Evolutionary conservation across 2,113 vertebrate species (phyloP), one percentile per base, ranked within the genome.

Genomic region (Callipepla californica): DNA sequence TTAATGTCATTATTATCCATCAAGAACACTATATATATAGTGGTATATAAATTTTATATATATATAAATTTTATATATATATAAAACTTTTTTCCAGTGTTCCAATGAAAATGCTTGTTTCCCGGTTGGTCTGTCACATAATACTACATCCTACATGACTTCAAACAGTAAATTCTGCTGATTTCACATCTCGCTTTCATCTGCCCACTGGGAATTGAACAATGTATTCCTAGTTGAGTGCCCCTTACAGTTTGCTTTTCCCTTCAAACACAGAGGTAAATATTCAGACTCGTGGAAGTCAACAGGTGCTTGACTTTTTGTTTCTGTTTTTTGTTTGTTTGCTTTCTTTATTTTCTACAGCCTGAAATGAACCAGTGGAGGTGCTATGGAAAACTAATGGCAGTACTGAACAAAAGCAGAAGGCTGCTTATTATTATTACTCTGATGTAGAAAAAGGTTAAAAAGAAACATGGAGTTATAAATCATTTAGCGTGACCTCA

Each of bases 121-220:
- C 81, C 45, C 58, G 78, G 42, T 50, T 81, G 73, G 36, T 91
- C 40, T 90, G 20, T 51, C 69, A 66, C 66, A 32, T 69, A 73
- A 73, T 72, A 44, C 18, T 73, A n/a, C 23, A 66, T 69, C 38
- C 58, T 68, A 81, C 76, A 45, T 77, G 68, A 62, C 50, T 93
- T 62, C 84, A 55, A 90, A n/a, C 32, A 48, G 30, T 80, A 85
- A 94, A 79, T 15, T 57, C 7, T 45, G 62, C 32, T 88, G 65
- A 85, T 92, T 90, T 80, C 84, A 11, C 32, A 47, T 74, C 30
- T 86, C 66, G 7, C 70, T 95, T 90, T 88, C 57, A 88, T 70
- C 69, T 76, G 11, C 67, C 23, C 80, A 1, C 15, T 79, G 77
- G 62, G 76, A 93, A 81, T 68, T 84, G 57, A n/a, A 67, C 18